Evolutionary conservation across 2,888 invertebrate species (phyloP).

Genomic region (Apamea sordens): DNA sequence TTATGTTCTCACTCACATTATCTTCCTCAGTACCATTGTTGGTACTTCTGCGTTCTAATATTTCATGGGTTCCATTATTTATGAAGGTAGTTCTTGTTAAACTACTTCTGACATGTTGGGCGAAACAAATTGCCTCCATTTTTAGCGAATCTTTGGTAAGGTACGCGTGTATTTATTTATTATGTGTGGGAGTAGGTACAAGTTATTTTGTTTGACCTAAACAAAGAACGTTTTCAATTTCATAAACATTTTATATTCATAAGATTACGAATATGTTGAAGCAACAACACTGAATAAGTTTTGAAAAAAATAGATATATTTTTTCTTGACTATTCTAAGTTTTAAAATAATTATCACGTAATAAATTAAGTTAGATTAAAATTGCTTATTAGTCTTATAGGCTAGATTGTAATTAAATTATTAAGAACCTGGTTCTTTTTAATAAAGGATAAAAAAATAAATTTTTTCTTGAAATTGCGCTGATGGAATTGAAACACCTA

Average conservation of each 20-base stretch:
- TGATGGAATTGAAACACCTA: too few species aligned
- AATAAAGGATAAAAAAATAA: too few species aligned
- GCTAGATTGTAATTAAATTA: too few species aligned
- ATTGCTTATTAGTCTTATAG: too few species aligned
- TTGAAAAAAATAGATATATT: not conserved
- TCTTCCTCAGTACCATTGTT: not conserved
- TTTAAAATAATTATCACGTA: too few species aligned
- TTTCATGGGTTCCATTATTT: constrained; percentile 5
- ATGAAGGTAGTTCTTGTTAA: constrained; percentile 13
- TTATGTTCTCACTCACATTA: not conserved
- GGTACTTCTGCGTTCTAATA: not conserved
- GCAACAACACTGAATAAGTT: not conserved
- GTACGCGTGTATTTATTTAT: not conserved
- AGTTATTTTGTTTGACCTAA: constrained; percentile 1
- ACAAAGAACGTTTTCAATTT: constrained; percentile 14
- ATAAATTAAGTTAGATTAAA: too few species aligned
- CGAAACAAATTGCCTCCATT: constrained; percentile 30
- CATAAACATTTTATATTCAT: not conserved
- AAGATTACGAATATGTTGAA: not conserved
- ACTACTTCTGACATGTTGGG: constrained; percentile 15
- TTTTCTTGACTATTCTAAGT: too few species aligned
- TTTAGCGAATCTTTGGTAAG: constrained; percentile 17
- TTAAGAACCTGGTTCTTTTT: too few species aligned
- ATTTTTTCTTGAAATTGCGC: not conserved
- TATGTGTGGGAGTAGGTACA: not conserved